Evolutionary conservation across 1,140 invertebrate genomes (phyloP).

Genomic region (Colletes latitarsis): DNA sequence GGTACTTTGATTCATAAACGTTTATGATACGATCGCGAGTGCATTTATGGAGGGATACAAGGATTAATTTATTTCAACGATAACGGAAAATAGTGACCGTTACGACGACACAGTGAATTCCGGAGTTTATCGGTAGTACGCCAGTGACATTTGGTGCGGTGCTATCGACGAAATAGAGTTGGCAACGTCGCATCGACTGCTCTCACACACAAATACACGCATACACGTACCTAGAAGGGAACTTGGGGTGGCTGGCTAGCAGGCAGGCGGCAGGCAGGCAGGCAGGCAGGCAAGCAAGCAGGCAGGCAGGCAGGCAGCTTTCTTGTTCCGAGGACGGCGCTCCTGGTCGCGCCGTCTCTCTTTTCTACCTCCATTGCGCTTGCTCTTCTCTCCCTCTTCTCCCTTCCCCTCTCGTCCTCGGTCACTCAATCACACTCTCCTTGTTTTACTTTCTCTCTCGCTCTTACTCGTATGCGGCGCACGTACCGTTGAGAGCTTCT

Average conservation of each 20-base stretch:
- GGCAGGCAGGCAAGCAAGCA: background rate
- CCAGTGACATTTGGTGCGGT: slow-evolving; percentile 64
- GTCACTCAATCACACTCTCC: slow-evolving; percentile 58
- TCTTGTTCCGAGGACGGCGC: slow-evolving; percentile 73
- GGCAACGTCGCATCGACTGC: slow-evolving; percentile 73
- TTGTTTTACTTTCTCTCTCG: slow-evolving; percentile 42
- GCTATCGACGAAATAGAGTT: slow-evolving; percentile 64
- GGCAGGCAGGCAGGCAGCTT: slow-evolving; percentile 70
- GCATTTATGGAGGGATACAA: background rate
- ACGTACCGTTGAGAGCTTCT: slow-evolving; percentile 67
- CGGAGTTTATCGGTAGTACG: slow-evolving; percentile 34
- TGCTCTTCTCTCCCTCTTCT: slow-evolving; percentile 48
- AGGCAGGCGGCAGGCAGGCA: slow-evolving; percentile 48
- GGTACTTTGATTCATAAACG: slow-evolving; percentile 1
- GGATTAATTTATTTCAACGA: background rate
- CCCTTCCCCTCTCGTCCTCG: slow-evolving; percentile 44
- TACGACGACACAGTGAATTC: background rate
- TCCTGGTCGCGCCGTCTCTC: slow-evolving; percentile 63
- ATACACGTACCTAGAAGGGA: slow-evolving; percentile 66
- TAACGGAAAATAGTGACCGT: slow-evolving; percentile 24
- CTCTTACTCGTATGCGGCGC: slow-evolving; percentile 35
- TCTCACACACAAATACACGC: slow-evolving; percentile 51
- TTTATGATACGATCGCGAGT: background rate
- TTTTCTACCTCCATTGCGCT: slow-evolving; percentile 65
- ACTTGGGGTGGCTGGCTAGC: slow-evolving; percentile 70